Evolutionary conservation across 2,888 invertebrate genomes (phyloP).

Genomic region (Tenthredo distinguenda): DNA sequence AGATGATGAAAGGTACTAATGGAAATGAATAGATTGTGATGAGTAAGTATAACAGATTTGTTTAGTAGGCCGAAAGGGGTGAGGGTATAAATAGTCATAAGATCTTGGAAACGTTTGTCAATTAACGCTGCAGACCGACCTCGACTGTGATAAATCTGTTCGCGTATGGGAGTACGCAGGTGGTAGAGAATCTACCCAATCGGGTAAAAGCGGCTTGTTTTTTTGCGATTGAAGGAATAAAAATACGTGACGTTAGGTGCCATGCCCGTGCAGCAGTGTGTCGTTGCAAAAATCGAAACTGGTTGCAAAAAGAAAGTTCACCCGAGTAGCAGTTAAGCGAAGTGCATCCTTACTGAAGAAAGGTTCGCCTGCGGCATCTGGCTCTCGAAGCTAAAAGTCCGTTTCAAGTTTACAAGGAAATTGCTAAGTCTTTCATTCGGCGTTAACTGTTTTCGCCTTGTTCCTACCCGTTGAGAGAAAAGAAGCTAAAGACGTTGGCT

Average conservation of each 20-base stretch:
- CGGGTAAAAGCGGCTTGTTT: conserved; percentile 3
- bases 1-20: background rate
- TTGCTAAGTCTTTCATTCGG: conserved; percentile 1
- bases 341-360: conserved; percentile 23
- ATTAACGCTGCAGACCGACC: conserved; percentile 34
- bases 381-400: conserved; percentile 9
- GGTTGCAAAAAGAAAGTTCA: conserved; percentile 47
- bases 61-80: background rate
- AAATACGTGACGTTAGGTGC: conserved; percentile 10
- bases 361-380: conserved; percentile 10
- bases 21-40: conserved; percentile 1
- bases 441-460: background rate
- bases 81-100: conserved; percentile 14
- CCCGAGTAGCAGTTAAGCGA: conserved; percentile 2
- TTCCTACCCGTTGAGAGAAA: background rate
- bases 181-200: background rate
- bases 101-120: conserved; percentile 22
- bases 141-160: conserved; percentile 41
- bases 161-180: background rate
- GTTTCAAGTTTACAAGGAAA: background rate
- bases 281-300: conserved; percentile 43
- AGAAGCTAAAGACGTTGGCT: background rate
- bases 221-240: conserved; percentile 1
- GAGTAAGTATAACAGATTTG: background rate
- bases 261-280: background rate